phyloP scores from a whole-genome alignment of 2,797 vertebrate genomes.

The Stomatorhinus walkeri region DNA sequence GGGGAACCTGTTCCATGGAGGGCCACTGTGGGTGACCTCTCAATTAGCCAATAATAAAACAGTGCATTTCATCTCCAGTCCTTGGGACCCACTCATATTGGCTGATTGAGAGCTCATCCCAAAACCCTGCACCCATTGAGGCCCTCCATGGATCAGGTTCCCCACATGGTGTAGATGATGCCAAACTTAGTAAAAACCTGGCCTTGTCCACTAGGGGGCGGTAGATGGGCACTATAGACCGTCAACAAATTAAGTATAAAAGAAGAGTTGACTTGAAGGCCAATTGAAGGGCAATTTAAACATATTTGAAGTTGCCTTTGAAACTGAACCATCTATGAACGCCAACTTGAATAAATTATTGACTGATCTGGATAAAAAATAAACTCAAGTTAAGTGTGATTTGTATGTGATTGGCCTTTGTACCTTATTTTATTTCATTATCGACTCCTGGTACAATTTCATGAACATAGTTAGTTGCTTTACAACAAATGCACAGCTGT shows the following conservation, averaged over 20 bases:
- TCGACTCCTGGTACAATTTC: not conserved
- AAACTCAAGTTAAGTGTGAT: not conserved
- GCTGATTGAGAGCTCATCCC: too few species aligned
- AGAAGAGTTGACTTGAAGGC: not conserved
- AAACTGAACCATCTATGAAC: not conserved
- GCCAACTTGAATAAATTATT: not conserved
- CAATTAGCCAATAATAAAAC: not conserved
- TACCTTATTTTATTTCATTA: not conserved
- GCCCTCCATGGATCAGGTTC: too few species aligned
- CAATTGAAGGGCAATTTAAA: not conserved
- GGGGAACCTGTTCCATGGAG: not conserved
- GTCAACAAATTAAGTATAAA: constrained; percentile 14
- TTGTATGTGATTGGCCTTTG: not conserved
- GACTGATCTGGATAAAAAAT: not conserved
- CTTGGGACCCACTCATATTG: not conserved
- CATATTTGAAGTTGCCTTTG: not conserved
- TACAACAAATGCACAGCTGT: not conserved
- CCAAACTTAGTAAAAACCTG: constrained; percentile 7
- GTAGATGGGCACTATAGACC: constrained; percentile 15
- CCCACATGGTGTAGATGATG: not conserved
- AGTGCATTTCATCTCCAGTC: not conserved
- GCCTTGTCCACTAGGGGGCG: constrained; percentile 24
- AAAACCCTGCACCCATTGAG: too few species aligned
- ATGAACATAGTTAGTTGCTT: not conserved
- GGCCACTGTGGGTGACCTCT: not conserved